These are phyloP conservation scores for Scelioninae gen. 2 DNA, from an alignment of 2,888 invertebrate species.

Conservation along the genomic window DNA sequence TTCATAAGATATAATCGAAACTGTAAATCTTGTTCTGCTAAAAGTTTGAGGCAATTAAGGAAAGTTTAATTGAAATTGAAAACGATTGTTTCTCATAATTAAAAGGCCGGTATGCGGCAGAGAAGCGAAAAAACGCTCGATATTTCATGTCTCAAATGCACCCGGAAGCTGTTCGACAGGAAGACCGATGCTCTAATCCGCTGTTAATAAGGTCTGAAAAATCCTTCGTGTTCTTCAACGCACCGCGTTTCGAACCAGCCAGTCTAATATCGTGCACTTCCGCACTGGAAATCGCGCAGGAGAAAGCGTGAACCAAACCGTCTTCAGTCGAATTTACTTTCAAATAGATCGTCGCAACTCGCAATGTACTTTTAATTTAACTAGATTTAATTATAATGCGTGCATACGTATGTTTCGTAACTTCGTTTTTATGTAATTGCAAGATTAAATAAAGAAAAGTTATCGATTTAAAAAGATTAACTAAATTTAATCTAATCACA, in stretches of 20 bases:
- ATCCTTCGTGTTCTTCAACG: conserved; percentile 15
- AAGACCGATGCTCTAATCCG: conserved; percentile 41
- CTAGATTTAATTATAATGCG: no score
- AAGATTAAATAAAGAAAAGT: no score
- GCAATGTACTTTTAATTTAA: no score
- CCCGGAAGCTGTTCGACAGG: no score
- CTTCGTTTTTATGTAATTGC: no score
- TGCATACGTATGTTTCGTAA: no score
- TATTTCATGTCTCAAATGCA: conserved; percentile 30
- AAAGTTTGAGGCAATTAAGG: conserved; percentile 23
- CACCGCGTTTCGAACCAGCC: no score
- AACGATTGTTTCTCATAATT: conserved; percentile 40
- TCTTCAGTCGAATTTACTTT: conserved; percentile 66
- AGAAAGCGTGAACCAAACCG: conserved; percentile 66
- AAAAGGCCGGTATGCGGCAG: conserved; percentile 28
- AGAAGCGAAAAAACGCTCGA: conserved; percentile 14
- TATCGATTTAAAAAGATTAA: no score
- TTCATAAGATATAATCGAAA: no score
- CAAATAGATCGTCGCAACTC: conserved; percentile 53
- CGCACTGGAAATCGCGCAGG: conserved; percentile 68
- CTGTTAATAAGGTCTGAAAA: conserved; percentile 54
- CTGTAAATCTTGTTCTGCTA: no score
- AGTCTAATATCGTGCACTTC: conserved; percentile 53
- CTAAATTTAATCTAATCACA: no score
- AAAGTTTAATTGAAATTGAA: conserved; percentile 31